These are phyloP conservation scores for Nephrotoma guestfalica DNA, from an alignment of 2,888 invertebrate species.

Conservation along the genomic window DNA sequence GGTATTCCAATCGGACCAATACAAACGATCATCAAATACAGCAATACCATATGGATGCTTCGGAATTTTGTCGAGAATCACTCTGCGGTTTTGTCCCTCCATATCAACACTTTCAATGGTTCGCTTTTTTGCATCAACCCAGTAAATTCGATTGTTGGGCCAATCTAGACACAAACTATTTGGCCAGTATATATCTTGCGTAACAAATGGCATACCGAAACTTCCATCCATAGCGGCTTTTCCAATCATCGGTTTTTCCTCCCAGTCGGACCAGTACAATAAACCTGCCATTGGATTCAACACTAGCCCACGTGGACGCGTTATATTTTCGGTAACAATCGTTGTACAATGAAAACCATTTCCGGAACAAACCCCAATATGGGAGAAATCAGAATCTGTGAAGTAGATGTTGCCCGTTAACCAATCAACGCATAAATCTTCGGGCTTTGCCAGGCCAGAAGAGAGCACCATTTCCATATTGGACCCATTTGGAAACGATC, in stretches of 20 bases:
- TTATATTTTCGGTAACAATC: slow-evolving; percentile 42
- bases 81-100: slow-evolving; percentile 48
- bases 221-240: slow-evolving; percentile 76
- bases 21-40: slow-evolving; percentile 76
- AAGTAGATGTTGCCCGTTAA: slow-evolving; percentile 69
- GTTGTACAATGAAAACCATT: slow-evolving; percentile 51
- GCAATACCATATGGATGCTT: slow-evolving; percentile 72
- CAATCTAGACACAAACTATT: slow-evolving; percentile 76
- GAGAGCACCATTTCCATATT: slow-evolving; percentile 44
- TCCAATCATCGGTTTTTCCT: slow-evolving; percentile 54
- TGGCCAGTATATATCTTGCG: slow-evolving; percentile 55
- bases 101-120: slow-evolving; percentile 49
- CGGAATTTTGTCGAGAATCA: slow-evolving; percentile 36
- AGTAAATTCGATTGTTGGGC: slow-evolving; percentile 66
- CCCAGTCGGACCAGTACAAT: slow-evolving; percentile 92
- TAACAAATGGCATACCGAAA: slow-evolving; percentile 42
- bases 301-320: slow-evolving; percentile 53
- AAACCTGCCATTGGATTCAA: slow-evolving; percentile 40
- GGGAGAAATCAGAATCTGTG: slow-evolving; percentile 52
- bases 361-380: slow-evolving; percentile 59
- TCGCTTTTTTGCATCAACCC: slow-evolving; percentile 64
- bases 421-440: slow-evolving; percentile 65
- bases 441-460: slow-evolving; percentile 54
- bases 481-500: slow-evolving; percentile 45
- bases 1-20: slow-evolving; percentile 80